Conservation (phyloP, 2,888 invertebrate genomes). For the Ochlodes sylvanus region DNA sequence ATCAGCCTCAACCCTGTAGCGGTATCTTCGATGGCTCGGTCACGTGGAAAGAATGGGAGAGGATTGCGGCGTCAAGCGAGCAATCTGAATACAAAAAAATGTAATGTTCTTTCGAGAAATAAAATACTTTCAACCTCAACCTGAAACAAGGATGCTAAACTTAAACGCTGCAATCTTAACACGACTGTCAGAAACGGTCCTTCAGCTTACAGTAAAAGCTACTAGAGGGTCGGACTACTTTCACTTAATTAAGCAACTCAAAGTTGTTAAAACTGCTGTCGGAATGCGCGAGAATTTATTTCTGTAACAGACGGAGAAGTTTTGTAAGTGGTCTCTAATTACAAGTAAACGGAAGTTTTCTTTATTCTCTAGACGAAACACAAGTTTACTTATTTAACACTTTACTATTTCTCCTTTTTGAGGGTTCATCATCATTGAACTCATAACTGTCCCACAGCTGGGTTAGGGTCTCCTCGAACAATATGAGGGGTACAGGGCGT, state of each 20-base stretch:
- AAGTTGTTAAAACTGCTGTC: slow-evolving; percentile 7
- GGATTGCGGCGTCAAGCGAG: no score
- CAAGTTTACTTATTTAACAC: background rate
- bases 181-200: background rate
- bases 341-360: background rate
- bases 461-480: no score
- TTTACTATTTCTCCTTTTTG: no score
- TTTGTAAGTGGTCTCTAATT: background rate
- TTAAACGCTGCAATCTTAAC: background rate
- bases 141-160: background rate
- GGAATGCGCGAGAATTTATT: slow-evolving; percentile 5
- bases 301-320: background rate
- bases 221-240: background rate
- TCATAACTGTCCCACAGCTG: no score
- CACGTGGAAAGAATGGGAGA: no score
- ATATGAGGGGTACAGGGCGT: no score
- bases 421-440: no score
- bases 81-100: no score
- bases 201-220: background rate
- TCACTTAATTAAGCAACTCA: slow-evolving; percentile 1
- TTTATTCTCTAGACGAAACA: background rate
- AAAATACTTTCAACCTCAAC: background rate
- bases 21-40: no score
- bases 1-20: no score
- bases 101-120: no score